phyloP scores from a whole-genome alignment of 2,888 invertebrate genomes.

The Nomada ferruginata region DNA sequence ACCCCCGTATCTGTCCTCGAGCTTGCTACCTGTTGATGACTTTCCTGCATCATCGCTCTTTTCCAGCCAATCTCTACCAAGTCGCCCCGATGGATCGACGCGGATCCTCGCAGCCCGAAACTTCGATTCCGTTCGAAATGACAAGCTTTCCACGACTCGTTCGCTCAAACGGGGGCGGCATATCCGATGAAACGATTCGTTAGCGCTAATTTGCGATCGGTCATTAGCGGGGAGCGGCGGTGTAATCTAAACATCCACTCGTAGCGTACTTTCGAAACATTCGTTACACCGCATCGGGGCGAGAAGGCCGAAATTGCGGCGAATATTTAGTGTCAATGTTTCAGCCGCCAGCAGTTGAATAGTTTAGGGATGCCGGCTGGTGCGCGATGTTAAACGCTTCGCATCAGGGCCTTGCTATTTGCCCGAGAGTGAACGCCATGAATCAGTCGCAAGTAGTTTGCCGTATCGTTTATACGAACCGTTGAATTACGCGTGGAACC shows the following conservation, averaged over 20 bases:
- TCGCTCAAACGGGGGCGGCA: not conserved
- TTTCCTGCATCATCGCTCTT: not conserved
- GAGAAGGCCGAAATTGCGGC: constrained; percentile 22
- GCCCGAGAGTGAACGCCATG: not conserved
- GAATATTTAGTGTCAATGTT: constrained; percentile 25
- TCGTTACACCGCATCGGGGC: not conserved
- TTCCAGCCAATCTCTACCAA: too few relatives aligned
- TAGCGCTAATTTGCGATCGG: constrained; percentile 15
- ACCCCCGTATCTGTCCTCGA: too few relatives aligned
- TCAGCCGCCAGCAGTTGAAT: constrained; percentile 10
- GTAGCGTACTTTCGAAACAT: constrained; percentile 7
- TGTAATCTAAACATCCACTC: constrained; percentile 21
- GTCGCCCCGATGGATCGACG: too few relatives aligned
- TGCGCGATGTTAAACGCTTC: constrained; percentile 15
- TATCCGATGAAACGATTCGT: constrained; percentile 14
- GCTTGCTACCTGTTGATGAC: constrained; percentile 31
- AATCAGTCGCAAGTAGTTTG: not conserved
- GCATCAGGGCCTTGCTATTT: not conserved
- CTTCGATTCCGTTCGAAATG: not conserved
- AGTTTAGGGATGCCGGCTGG: constrained; percentile 8
- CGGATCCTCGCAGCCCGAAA: too few relatives aligned
- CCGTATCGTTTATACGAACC: not conserved
- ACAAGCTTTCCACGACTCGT: not conserved
- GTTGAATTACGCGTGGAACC: not conserved
- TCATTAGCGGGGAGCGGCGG: not conserved